Evolutionary conservation across 1,140 invertebrate species (phyloP), one percentile per base, ranked within the genome.

Genomic region (Ooceraea biroi): DNA sequence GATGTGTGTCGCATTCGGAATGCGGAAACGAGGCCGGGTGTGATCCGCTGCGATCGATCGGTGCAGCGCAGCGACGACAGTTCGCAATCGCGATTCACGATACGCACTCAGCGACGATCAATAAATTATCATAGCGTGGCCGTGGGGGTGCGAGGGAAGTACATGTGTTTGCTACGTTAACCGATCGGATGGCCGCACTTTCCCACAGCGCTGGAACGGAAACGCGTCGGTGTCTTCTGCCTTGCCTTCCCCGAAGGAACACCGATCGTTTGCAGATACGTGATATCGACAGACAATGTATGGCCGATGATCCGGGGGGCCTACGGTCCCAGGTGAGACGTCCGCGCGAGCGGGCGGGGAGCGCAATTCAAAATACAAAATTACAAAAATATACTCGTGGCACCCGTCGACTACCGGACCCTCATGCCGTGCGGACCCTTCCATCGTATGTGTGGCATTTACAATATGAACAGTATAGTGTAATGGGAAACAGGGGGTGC

Each of bases 301-400:
- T 27, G 58, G 57, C 73, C 71, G 25, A 36, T 25, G 3, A 55
- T 52, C 72, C 57, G 63, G 36, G 36, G 36, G 36, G 36, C 36
- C 65, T 7, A 11, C 58, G 52, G 27, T 36, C 36, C 8, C 66
- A 78, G 46, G 73, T 58, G 74, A 78, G 63, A 57, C 78, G 48
- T 36, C 36, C n/a, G n/a, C n/a, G n/a, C 17, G n/a, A 41, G 44
- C 46, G 3, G 65, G 44, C 25, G 52, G 55, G 30, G 57, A 61
- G 61, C 41, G n/a, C 46, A 11, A 68, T 44, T 85, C 88, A 91
- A 91, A 91, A 91, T 91, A 91, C 88, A 91, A 91, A 91, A 91
- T 91, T 91, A 91, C 91, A 91, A 91, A 91, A 91, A 91, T 91
- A 91, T 91, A 91, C 90, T 90, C 89, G 88, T 86, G 87, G 84